Base-by-base conservation (phyloP, 2,888 invertebrate species). In the Lymantria dispar region DNA sequence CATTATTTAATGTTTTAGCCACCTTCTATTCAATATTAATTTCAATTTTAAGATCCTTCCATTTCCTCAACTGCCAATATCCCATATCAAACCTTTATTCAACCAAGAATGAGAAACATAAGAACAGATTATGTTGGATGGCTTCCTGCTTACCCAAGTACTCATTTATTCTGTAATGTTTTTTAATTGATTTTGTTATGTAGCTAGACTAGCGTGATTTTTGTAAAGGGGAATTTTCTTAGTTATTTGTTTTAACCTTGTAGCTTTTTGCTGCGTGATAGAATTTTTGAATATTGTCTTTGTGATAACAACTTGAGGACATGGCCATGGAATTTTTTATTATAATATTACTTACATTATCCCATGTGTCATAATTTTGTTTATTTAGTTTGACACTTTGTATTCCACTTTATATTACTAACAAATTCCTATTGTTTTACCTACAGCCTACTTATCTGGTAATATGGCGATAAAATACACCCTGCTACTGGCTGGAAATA, bases 61-160 rank as follows among this genome's bases (percentile, higher is more conserved):
- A 75, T 91, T 64, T 82, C 89, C 57, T 87, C 90, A 58, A 85
- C 89, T 48, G 77, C 76, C 66, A 75, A 64, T 54, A 61, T 62
- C 45, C 68, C 66, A 53, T 60, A 62, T 60, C 58, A 55, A 56
- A 62, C 74, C 50, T 72, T 74, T 49, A 80, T 72, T 52, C 68
- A 68, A 64, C 80, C 78, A 61, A 83, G 85, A 77, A 74, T 74
- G 64, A 67, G 71, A 59, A 70, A 71, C 54, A 69, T 77, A 62
- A 73, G 81, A 70, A 56, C 68, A 22, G 73, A 80, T 55, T 71
- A 68, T 68, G 58, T 74, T 72, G 84, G 82, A 74, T 66, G 81
- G 50, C 78, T 74, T 64, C 74, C 80, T 74, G 79, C 78, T 57
- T 59, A 74, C 56, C 78, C 78, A 87, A 87, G 88, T 89, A 89